These are phyloP conservation scores for Gryon sp. DNA, from an alignment of 1,140 invertebrate genomes.

Conservation along the genomic window DNA sequence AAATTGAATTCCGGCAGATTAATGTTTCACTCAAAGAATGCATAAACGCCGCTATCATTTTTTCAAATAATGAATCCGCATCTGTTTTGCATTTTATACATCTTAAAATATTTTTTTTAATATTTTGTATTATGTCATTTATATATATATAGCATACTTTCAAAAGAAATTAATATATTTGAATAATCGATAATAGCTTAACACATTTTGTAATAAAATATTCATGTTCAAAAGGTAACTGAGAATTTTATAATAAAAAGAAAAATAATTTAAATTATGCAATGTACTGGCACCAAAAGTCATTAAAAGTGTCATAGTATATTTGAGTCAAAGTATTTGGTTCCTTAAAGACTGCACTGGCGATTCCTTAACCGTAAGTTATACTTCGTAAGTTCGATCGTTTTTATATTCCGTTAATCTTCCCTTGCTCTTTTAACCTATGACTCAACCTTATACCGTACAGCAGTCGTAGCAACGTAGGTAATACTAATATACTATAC, in stretches of 20 bases:
- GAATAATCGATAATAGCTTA: too few species aligned
- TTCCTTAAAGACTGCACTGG: constrained; percentile 15
- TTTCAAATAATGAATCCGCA: not conserved
- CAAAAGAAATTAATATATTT: too few species aligned
- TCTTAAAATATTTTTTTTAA: too few species aligned
- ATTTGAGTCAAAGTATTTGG: constrained; percentile 26
- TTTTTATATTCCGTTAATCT: constrained; percentile 63
- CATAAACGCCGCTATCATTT: not conserved
- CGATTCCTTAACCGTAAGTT: constrained; percentile 41
- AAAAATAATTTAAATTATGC: constrained; percentile 10
- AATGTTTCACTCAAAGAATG: not conserved
- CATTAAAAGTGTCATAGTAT: constrained; percentile 16
- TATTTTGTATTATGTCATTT: too few species aligned
- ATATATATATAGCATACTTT: too few species aligned
- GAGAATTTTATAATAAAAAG: not conserved
- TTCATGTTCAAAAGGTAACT: not conserved
- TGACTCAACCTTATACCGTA: constrained; percentile 60
- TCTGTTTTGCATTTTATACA: not conserved
- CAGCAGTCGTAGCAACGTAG: constrained; percentile 43
- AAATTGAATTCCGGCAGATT: not conserved
- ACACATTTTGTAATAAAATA: too few species aligned
- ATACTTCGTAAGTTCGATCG: constrained; percentile 57
- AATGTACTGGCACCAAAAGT: constrained; percentile 5
- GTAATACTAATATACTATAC: constrained; percentile 59
- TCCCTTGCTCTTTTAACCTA: constrained; percentile 61